These are phyloP conservation scores for Ectemnius cavifrons DNA, from an alignment of 2,888 invertebrate genomes.

Conservation along the genomic window DNA sequence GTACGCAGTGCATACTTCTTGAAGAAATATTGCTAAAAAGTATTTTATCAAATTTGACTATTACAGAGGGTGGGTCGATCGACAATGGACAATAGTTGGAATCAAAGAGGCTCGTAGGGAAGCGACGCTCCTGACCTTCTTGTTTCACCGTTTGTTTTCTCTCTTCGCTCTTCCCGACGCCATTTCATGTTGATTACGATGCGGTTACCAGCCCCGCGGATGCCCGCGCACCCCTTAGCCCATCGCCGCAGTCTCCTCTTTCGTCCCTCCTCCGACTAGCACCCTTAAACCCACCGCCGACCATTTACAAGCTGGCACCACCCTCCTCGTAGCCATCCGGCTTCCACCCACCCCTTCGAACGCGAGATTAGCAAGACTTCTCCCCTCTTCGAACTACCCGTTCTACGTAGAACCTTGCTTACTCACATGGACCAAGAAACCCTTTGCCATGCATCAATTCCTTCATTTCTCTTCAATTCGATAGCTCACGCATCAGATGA, in stretches of 20 bases:
- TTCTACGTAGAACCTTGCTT: slow-evolving; percentile 18
- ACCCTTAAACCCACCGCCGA: slow-evolving; percentile 22
- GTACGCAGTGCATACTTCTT: too few relatives aligned
- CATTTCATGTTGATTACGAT: slow-evolving; percentile 76
- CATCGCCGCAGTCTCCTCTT: slow-evolving; percentile 32
- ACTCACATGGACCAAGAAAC: not conserved
- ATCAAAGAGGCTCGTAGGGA: too few relatives aligned
- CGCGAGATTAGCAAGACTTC: slow-evolving; percentile 48
- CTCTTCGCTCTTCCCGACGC: slow-evolving; percentile 66
- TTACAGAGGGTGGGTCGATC: too few relatives aligned
- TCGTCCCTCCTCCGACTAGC: slow-evolving; percentile 42
- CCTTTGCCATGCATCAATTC: too few relatives aligned
- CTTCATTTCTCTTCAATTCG: too few relatives aligned
- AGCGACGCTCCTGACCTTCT: too few relatives aligned
- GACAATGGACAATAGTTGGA: too few relatives aligned
- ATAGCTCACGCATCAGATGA: too few relatives aligned
- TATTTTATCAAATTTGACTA: too few relatives aligned
- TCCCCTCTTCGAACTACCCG: slow-evolving; percentile 40
- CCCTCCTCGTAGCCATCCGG: slow-evolving; percentile 17
- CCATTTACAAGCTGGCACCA: slow-evolving; percentile 13
- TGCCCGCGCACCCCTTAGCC: slow-evolving; percentile 55
- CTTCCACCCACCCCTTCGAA: slow-evolving; percentile 28
- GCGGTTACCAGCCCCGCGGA: slow-evolving; percentile 69
- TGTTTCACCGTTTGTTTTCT: slow-evolving; percentile 14
- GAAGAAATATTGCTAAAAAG: too few relatives aligned